Base-by-base conservation (phyloP, 2,797 vertebrate genomes). In the Mycteria americana region DNA sequence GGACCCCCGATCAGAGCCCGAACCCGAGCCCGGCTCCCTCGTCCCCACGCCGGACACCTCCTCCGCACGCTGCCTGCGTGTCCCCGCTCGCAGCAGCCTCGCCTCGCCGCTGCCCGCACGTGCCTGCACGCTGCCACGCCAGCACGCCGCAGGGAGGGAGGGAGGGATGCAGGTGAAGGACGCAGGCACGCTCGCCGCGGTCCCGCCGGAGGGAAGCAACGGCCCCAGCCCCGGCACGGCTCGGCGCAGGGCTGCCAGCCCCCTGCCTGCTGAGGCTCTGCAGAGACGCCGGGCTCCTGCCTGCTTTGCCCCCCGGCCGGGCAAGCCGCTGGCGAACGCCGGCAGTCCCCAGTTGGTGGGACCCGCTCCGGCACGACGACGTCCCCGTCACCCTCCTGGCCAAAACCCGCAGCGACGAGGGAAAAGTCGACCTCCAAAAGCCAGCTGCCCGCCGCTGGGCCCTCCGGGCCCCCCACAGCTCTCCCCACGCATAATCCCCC, bases 271-370 rank as follows among this genome's bases (percentile, higher is more conserved):
- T 8, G 27, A 35, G 9, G 30, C 63, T 68, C 48, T 21, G 33
- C 62, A 14, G 45, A 37, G 70, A 31, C 45, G 5, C 45, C 0
- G 2, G 25, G 23, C 50, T 87, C 74, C 68, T 11, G 33, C 53
- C 21, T 4, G 54, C 17, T 48, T 37, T 18, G 24, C 27, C 50
- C 45, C 8, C 1, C 0, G 19, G 24, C 43, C 2, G 39, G 24
- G 35, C 3, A 0, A 76, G 56, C 41, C 2, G 4, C 18, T 1
- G 24, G 37, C 8, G 7, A 79, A 54, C 2, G 0, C 0, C 9
- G 5, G 72, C 2, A 23, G 30, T 24, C n/a, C 37, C 53, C 3
- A 8, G 10, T 5, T 2, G 6, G 22, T 2, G 12, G 9, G 35
- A 77, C 43, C 60, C 2, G 0, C 30, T 53, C 10, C 0, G 8